These are phyloP conservation scores for Helleia helle DNA, from an alignment of 2,888 invertebrate genomes.

Conservation along the genomic window DNA sequence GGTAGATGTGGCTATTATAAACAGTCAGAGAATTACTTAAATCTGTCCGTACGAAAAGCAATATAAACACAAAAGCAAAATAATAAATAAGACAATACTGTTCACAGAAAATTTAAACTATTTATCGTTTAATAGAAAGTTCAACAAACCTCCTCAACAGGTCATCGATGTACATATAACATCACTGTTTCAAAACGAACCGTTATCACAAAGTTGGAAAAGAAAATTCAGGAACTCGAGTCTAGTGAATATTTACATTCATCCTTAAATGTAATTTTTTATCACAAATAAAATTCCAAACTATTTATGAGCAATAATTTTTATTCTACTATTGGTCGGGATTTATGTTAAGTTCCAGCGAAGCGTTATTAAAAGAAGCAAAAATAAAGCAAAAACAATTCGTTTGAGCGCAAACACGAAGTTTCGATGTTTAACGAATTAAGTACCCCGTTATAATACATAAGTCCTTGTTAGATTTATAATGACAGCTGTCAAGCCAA, in stretches of 20 bases:
- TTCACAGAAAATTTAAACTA: too few species aligned
- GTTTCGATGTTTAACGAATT: slow-evolving; percentile 13
- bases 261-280: slow-evolving; percentile 35
- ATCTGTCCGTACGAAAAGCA: too few species aligned
- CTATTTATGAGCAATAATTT: slow-evolving; percentile 65
- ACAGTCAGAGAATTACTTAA: too few species aligned
- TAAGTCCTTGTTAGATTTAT: too few species aligned
- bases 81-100: too few species aligned
- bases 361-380: slow-evolving; percentile 15
- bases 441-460: slow-evolving; percentile 8
- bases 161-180: not conserved
- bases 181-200: not conserved
- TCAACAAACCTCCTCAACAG: too few species aligned
- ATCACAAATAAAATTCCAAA: slow-evolving; percentile 66
- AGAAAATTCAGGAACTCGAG: slow-evolving; percentile 42
- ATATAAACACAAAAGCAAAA: too few species aligned
- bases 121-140: too few species aligned
- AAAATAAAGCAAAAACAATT: slow-evolving; percentile 11
- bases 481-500: too few species aligned
- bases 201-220: slow-evolving; percentile 32
- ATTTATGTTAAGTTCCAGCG: slow-evolving; percentile 27
- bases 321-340: slow-evolving; percentile 64
- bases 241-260: slow-evolving; percentile 46
- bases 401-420: slow-evolving; percentile 9
- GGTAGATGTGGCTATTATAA: too few species aligned